Percentiles rank a stretch among this genome's conserved stretches.
Evolutionary conservation across 2,888 invertebrate species (phyloP).

Genomic region (Xestia rhomboidea): DNA sequence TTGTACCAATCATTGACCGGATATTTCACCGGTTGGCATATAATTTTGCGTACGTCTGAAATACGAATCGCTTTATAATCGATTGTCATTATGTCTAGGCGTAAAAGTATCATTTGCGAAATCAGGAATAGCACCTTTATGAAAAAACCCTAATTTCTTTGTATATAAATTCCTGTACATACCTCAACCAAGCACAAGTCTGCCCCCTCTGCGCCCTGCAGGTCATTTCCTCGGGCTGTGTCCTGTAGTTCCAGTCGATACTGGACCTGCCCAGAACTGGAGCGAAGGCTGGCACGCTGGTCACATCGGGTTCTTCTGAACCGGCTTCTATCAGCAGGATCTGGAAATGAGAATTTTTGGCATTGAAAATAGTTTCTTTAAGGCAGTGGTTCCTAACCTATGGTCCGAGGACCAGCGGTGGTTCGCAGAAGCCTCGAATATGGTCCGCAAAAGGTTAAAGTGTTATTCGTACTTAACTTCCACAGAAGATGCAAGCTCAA

Average conservation of each 20-base stretch:
- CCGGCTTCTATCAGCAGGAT: constrained; percentile 92
- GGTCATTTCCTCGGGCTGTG: constrained; percentile 91
- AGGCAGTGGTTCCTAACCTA: not conserved
- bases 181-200: constrained; percentile 91
- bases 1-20: not conserved
- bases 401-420: no score
- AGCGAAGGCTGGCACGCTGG: constrained; percentile 92
- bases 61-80: not conserved
- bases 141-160: fast-evolving
- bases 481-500: no score
- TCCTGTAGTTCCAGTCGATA: constrained; percentile 93
- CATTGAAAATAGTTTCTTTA: not conserved
- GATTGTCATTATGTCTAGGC: not conserved
- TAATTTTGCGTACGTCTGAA: not conserved
- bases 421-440: no score
- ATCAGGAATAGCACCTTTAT: not conserved
- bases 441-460: no score
- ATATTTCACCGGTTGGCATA: not conserved
- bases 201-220: constrained; percentile 91
- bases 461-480: no score
- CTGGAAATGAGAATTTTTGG: constrained; percentile 75
- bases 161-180: constrained; percentile 44
- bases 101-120: not conserved
- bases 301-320: constrained; percentile 92
- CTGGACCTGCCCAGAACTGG: constrained; percentile 91